Conservation (phyloP, 53 echinoderm and acorn worm genomes). For the Hippasteria phrygiana region DNA sequence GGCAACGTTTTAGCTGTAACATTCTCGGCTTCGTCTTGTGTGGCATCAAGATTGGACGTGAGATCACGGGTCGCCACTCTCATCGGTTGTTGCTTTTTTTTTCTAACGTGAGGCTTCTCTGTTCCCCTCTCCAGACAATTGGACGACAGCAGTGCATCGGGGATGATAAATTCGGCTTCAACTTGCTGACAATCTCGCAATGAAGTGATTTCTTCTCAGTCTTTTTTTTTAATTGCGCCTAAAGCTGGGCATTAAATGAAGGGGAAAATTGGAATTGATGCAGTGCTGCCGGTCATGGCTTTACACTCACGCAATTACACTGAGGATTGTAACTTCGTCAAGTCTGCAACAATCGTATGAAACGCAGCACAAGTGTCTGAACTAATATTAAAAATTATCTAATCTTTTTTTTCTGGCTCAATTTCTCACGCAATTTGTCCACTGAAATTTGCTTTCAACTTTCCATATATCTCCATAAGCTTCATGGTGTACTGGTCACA, state of each 20-base stretch:
- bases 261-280: conserved; percentile 32
- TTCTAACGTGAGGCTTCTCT: background rate
- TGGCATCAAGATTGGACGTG: conserved; percentile 30
- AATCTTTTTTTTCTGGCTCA: too few species aligned
- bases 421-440: too few species aligned
- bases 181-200: conserved; percentile 48
- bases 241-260: conserved; percentile 17
- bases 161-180: conserved; percentile 60
- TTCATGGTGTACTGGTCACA: too few species aligned
- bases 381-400: too few species aligned
- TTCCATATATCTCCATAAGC: too few species aligned
- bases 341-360: background rate
- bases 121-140: conserved; percentile 43
- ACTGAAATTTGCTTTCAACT: too few species aligned
- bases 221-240: conserved; percentile 5
- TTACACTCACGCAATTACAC: background rate
- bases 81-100: conserved; percentile 11
- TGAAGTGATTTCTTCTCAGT: conserved; percentile 34
- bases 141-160: conserved; percentile 39
- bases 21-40: background rate
- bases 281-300: background rate
- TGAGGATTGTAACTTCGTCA: background rate
- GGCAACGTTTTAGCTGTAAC: background rate
- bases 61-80: conserved; percentile 49
- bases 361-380: background rate